Evolutionary conservation across 2,113 vertebrate genomes (phyloP), one percentile per base, ranked within the genome.

Genomic region (Urocynchramus pylzowi): DNA sequence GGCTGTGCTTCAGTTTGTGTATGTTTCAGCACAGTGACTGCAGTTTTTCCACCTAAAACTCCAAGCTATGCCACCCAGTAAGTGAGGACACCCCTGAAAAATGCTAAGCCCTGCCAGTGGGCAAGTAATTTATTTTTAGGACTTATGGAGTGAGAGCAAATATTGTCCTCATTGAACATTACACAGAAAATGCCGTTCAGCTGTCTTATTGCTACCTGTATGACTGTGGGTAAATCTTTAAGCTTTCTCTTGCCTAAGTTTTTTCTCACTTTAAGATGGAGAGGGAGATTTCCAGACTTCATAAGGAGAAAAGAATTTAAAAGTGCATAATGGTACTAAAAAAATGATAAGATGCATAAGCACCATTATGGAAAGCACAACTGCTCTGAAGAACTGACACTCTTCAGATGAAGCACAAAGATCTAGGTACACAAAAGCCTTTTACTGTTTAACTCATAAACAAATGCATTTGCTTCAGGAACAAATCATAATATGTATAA

Each of bases 81-180:
- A 54, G 3, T 24, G n/a, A 78, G 9, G 27, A 69, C 7, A 74
- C 10, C 14, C 5, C 31, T 47, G 37, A 56, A 77, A 80, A 77
- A 7, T 0, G 0, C 12, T 82, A 37, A 87, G 12, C 5, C 20
- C 24, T 49, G 3, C 2, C 21, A 50, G 21, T 54, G 42, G n/a
- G 31, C 2, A 69, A 83, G 71, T 7, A 23, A 11, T 90, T 73
- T 60, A 50, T 64, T 59, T 90, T 17, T 71, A 44, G 27, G 30
- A 54, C 2, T 59, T 41, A 33, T 0, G 7, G 35, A 88, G 6
- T 42, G 23, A 37, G 30, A 78, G 21, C 10, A 50, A 17, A 35
- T 54, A 15, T 39, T 39, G 16, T 22, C 15, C 15, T 33, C 15
- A 16, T 31, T 41, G 20, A 31, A 65, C 8, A 44, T 44, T 50